Conservation (phyloP, 2,888 invertebrate genomes). For the Horisme vitalbata region DNA sequence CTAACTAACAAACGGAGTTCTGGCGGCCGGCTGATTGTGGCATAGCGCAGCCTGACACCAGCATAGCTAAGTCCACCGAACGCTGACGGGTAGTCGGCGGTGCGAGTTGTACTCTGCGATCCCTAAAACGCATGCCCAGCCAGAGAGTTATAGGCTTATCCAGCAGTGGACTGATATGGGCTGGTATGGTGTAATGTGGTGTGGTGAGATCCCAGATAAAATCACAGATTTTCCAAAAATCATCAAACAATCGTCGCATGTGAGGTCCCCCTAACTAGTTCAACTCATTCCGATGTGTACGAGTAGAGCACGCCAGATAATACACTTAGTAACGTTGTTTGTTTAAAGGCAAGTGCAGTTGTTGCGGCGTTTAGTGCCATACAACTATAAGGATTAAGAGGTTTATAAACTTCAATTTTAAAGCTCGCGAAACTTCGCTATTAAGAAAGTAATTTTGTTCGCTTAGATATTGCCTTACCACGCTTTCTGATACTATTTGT, state of each 20-base stretch:
- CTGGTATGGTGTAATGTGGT: background rate
- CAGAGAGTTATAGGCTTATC: no score
- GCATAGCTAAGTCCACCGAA: no score
- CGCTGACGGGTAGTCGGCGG: no score
- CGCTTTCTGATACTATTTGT: background rate
- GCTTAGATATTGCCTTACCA: background rate
- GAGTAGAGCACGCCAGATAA: slow-evolving; percentile 55
- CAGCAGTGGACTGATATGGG: no score
- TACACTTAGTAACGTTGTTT: slow-evolving; percentile 63
- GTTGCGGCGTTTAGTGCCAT: slow-evolving; percentile 59
- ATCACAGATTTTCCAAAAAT: background rate
- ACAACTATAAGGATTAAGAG: slow-evolving; percentile 58
- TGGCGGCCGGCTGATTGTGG: no score
- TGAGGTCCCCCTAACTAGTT: slow-evolving; percentile 58
- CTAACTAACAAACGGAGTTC: no score
- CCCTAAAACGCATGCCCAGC: no score
- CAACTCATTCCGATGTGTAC: slow-evolving; percentile 59
- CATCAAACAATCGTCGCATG: slow-evolving; percentile 1
- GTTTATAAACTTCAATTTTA: slow-evolving; percentile 58
- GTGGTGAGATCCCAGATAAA: no score
- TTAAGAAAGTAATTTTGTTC: slow-evolving; percentile 11
- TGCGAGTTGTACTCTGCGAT: no score
- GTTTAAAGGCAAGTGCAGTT: slow-evolving; percentile 67
- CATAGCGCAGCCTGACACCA: no score
- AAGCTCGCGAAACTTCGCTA: slow-evolving; percentile 4